These are phyloP conservation scores for Enteromius afrohamiltoni DNA, from an alignment of 2,797 vertebrate species.

Conservation along the genomic window DNA sequence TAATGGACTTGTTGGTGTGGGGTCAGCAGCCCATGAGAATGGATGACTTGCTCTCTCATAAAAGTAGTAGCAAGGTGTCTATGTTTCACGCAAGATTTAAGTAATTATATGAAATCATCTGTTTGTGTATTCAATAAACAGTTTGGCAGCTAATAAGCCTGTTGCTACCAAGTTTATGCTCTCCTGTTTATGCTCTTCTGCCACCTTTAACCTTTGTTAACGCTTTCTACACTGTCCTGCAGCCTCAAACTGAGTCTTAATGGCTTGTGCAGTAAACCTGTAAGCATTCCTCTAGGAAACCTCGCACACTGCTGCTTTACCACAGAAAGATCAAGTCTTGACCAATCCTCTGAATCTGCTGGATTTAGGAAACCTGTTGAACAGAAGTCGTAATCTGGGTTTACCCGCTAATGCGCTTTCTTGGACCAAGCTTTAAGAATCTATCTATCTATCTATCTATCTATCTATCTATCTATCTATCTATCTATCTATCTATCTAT, in stretches of 20 bases:
- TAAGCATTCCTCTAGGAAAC: constrained; percentile 12
- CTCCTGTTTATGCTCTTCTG: neutral
- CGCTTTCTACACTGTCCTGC: neutral
- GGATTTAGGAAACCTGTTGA: constrained; percentile 49
- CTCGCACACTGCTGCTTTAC: neutral
- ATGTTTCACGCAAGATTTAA: neutral
- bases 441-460: neutral
- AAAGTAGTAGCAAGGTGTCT: neutral
- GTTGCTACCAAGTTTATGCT: neutral
- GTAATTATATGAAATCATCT: too few relatives aligned
- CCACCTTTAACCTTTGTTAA: constrained; percentile 13
- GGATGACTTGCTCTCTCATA: neutral
- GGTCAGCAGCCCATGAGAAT: neutral
- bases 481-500: constrained; percentile 14
- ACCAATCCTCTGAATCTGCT: constrained; percentile 54
- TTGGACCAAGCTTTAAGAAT: constrained; percentile 41
- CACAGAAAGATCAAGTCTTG: constrained; percentile 17
- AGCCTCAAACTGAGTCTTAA: neutral
- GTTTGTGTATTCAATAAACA: neutral
- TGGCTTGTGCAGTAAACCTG: constrained; percentile 6
- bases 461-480: neutral
- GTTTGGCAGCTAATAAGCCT: neutral
- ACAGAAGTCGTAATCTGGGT: constrained; percentile 63
- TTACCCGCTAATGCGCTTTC: constrained; percentile 61
- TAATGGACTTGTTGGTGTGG: constrained; percentile 22